These are phyloP conservation scores for Apodemus speciosus DNA, from an alignment of 2,113 vertebrate species.

Conservation along the genomic window DNA sequence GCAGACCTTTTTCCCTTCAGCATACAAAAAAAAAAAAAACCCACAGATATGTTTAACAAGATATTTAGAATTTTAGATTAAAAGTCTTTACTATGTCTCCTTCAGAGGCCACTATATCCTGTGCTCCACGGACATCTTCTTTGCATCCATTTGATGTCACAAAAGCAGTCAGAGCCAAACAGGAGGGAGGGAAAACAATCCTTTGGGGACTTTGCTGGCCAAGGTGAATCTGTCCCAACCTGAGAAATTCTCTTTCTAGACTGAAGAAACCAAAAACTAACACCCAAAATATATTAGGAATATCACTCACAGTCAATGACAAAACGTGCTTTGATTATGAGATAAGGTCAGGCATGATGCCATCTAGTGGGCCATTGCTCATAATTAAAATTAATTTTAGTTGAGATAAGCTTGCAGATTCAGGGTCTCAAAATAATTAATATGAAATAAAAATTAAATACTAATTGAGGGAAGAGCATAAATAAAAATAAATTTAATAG, in stretches of 20 bases:
- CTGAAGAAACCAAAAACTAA: background rate
- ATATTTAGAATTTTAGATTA: background rate
- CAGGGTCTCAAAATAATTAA: background rate
- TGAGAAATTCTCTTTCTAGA: background rate
- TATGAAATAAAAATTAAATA: background rate
- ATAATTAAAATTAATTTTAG: background rate
- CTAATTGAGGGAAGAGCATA: background rate
- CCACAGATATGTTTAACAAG: background rate
- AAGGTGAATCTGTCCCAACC: background rate
- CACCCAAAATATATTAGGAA: background rate
- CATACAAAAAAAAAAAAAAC: background rate
- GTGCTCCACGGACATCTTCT: background rate
- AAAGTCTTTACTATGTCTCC: background rate
- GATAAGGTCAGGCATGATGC: background rate
- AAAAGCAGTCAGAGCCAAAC: background rate
- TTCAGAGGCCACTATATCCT: background rate
- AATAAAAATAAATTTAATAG: background rate
- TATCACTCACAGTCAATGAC: background rate
- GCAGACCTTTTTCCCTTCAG: slow-evolving; percentile 9
- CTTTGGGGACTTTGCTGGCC: background rate
- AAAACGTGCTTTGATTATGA: background rate
- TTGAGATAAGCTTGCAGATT: background rate
- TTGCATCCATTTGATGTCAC: background rate
- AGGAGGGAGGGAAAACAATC: background rate
- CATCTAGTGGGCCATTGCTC: background rate